These are phyloP conservation scores for Enteromius treurensis DNA, from an alignment of 2,797 vertebrate species.

Conservation along the genomic window DNA sequence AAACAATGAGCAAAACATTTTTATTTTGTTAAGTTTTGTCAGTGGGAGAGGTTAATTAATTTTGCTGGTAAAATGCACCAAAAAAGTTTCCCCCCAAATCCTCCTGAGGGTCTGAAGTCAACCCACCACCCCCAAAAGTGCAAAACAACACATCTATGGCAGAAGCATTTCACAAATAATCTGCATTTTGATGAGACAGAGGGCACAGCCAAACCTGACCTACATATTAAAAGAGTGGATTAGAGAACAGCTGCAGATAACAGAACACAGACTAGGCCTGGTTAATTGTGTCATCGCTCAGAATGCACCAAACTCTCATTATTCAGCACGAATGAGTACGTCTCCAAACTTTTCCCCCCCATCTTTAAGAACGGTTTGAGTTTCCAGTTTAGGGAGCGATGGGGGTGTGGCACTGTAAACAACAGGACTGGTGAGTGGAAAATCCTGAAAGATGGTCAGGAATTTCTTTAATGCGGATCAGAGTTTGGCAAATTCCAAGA, in stretches of 20 bases:
- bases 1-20: not conserved
- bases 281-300: not conserved
- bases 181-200: conserved; percentile 35
- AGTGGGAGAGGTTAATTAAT: not conserved
- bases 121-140: not conserved
- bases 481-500: not conserved
- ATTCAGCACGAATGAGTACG: not conserved
- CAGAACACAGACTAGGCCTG: not conserved
- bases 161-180: not conserved
- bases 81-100: not conserved
- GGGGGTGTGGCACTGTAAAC: conserved; percentile 51
- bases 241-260: conserved; percentile 29
- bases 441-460: not conserved
- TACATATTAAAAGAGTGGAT: conserved; percentile 67
- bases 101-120: not conserved
- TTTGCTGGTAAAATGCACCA: not conserved
- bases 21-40: not conserved
- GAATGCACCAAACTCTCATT: not conserved
- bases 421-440: conserved; percentile 41
- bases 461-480: not conserved
- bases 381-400: not conserved
- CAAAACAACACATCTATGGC: not conserved
- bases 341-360: not conserved
- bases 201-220: conserved; percentile 63
- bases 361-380: not conserved